Evolutionary conservation across 2,797 vertebrate genomes (phyloP).

Genomic region (Silurus aristotelis): DNA sequence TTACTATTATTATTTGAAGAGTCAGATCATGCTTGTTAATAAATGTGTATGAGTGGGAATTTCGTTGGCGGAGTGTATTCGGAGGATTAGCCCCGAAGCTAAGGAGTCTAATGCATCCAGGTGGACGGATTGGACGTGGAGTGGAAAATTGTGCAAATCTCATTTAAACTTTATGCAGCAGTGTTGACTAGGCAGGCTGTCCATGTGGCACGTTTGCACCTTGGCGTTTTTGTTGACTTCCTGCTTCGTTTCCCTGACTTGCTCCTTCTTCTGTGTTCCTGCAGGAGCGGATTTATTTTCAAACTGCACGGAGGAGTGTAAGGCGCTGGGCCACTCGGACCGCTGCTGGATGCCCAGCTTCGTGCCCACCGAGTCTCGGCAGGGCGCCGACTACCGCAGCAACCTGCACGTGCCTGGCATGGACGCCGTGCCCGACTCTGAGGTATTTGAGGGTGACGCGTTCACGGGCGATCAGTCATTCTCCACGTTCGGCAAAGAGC

Average conservation of each 20-base stretch:
- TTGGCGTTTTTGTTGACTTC: neutral
- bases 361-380: constrained; percentile 83
- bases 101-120: neutral
- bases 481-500: constrained; percentile 92
- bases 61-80: neutral
- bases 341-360: constrained; percentile 92
- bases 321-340: constrained; percentile 88
- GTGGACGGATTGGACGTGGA: neutral
- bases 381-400: constrained; percentile 88
- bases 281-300: constrained; percentile 87
- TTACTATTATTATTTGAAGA: neutral
- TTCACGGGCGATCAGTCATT: constrained; percentile 85
- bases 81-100: neutral
- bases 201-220: neutral
- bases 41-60: neutral
- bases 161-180: constrained; percentile 4
- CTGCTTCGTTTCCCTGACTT: constrained; percentile 40
- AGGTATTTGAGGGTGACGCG: constrained; percentile 86
- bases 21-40: neutral
- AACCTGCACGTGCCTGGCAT: constrained; percentile 88
- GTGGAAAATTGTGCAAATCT: constrained; percentile 9
- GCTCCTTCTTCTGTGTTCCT: constrained; percentile 52
- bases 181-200: neutral
- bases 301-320: constrained; percentile 90
- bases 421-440: constrained; percentile 88